phyloP scores from a whole-genome alignment of 1,140 invertebrate genomes.

The Brachionus plicatilis region DNA sequence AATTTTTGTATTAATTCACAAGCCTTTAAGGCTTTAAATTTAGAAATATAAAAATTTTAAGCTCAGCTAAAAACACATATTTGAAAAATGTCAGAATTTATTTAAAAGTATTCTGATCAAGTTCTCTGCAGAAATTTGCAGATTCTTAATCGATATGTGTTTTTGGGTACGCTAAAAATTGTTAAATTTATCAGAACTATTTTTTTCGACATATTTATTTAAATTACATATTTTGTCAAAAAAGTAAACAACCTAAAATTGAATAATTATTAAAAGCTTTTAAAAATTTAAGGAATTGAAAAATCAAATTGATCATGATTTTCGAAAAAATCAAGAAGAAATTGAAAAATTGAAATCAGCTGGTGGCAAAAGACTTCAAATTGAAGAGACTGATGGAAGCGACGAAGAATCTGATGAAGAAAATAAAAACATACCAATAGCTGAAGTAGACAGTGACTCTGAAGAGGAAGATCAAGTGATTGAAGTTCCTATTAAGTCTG shows the following conservation, averaged over 20 bases:
- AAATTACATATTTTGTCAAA: too few species aligned
- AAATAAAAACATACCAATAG: not conserved
- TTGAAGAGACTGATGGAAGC: conserved; percentile 33
- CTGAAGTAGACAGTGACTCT: not conserved
- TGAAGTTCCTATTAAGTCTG: not conserved
- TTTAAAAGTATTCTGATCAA: too few species aligned
- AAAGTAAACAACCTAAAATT: too few species aligned
- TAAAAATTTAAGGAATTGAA: conserved; percentile 43
- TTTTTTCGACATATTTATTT: too few species aligned
- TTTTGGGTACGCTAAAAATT: conserved; percentile 43
- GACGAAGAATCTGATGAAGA: conserved; percentile 26
- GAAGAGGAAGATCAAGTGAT: not conserved
- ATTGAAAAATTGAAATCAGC: conserved; percentile 1
- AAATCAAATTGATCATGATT: conserved; percentile 40
- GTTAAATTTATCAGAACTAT: too few species aligned
- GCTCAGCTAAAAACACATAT: too few species aligned
- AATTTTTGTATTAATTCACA: too few species aligned
- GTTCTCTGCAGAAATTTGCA: not conserved
- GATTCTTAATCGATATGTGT: not conserved
- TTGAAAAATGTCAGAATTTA: too few species aligned
- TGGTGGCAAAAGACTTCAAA: conserved; percentile 15
- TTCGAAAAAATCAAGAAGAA: conserved; percentile 41
- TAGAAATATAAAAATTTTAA: too few species aligned
- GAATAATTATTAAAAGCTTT: not conserved
- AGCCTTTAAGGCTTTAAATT: too few species aligned